These are phyloP conservation scores for Polypterus bichir DNA, from an alignment of 2,113 vertebrate genomes.

Conservation along the genomic window DNA sequence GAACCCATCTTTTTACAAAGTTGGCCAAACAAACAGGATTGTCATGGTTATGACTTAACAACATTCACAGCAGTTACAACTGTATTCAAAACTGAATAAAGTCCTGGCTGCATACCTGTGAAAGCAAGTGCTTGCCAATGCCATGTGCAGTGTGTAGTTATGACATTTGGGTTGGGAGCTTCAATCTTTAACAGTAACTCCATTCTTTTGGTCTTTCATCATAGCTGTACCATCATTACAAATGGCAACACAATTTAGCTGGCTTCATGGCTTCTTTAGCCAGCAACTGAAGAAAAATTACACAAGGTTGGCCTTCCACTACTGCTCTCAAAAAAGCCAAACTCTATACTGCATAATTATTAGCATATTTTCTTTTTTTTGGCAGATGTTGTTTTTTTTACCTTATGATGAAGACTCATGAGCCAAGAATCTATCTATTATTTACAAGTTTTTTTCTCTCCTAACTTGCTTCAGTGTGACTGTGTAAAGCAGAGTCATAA, in stretches of 20 bases:
- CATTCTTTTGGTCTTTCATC: slow-evolving; percentile 10
- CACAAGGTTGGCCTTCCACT: too few relatives aligned
- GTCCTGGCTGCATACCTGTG: slow-evolving; percentile 14
- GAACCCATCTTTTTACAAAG: slow-evolving; percentile 11
- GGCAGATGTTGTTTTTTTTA: too few relatives aligned
- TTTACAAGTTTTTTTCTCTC: too few relatives aligned
- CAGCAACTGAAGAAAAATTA: too few relatives aligned
- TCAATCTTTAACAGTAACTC: slow-evolving; percentile 12
- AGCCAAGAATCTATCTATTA: too few relatives aligned
- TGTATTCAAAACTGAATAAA: slow-evolving; percentile 18
- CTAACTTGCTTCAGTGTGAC: too few relatives aligned
- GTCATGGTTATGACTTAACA: slow-evolving; percentile 13
- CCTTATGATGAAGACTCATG: too few relatives aligned
- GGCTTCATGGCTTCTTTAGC: not conserved
- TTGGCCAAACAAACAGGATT: slow-evolving; percentile 14
- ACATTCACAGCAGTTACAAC: slow-evolving; percentile 12
- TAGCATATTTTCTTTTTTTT: too few relatives aligned
- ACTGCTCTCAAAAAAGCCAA: too few relatives aligned
- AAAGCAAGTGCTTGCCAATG: slow-evolving; percentile 16
- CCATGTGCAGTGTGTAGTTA: slow-evolving; percentile 9
- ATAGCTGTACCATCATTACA: slow-evolving; percentile 9
- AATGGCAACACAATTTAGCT: slow-evolving; percentile 10
- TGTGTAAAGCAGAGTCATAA: too few relatives aligned
- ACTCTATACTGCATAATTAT: too few relatives aligned
- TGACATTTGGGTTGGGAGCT: slow-evolving; percentile 10